Percentiles rank a stretch among this genome's conserved stretches.
These are phyloP conservation scores for Teleogryllus occipitalis DNA, from an alignment of 1,140 invertebrate species.

Conservation along the genomic window DNA sequence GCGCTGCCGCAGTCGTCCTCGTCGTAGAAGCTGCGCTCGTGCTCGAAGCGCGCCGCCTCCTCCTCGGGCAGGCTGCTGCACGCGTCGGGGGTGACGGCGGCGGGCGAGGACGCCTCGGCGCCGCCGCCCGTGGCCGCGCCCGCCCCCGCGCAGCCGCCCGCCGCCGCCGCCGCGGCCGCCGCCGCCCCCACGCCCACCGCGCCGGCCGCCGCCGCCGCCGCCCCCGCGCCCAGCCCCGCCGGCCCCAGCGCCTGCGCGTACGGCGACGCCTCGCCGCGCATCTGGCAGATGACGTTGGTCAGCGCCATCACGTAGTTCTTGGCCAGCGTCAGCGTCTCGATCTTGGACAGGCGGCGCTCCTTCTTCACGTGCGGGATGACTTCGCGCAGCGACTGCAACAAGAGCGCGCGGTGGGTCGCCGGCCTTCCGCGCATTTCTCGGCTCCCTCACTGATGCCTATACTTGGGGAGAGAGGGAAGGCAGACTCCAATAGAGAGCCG, in stretches of 20 bases:
- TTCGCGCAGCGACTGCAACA: slow-evolving; percentile 62
- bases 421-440: not conserved
- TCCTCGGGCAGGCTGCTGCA: slow-evolving; percentile 2
- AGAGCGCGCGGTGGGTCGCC: slow-evolving; percentile 17
- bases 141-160: not conserved
- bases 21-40: slow-evolving; percentile 20
- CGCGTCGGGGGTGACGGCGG: slow-evolving; percentile 6
- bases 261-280: slow-evolving; percentile 58
- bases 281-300: slow-evolving; percentile 77
- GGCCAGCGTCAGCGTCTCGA: slow-evolving; percentile 77
- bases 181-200: not conserved
- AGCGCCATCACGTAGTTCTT: slow-evolving; percentile 87
- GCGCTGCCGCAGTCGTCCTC: slow-evolving; percentile 7
- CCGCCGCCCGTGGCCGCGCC: not conserved
- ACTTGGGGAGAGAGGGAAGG: too few relatives aligned
- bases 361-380: slow-evolving; percentile 82
- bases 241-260: slow-evolving; percentile 36
- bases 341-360: slow-evolving; percentile 76
- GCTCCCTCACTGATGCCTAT: not conserved
- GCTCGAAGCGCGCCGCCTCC: not conserved
- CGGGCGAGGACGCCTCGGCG: not conserved
- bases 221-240: not conserved
- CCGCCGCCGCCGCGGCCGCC: too few relatives aligned
- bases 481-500: too few relatives aligned
- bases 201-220: not conserved